These are phyloP conservation scores for Lamellibrachia luymesi DNA, from an alignment of 1,140 invertebrate genomes.

Conservation along the genomic window DNA sequence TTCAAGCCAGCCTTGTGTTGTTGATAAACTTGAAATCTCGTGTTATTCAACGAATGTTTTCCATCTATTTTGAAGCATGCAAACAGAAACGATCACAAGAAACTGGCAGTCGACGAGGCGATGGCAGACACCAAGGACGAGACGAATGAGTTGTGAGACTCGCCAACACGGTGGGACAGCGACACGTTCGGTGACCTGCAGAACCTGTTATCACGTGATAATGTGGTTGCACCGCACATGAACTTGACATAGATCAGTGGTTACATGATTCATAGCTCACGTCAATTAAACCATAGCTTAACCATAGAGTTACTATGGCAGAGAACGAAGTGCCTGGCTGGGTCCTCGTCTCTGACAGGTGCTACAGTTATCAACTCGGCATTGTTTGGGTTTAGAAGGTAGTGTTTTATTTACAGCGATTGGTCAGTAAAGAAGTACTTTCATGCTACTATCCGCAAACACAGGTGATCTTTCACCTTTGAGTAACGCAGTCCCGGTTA, in stretches of 20 bases:
- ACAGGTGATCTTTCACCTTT: background rate
- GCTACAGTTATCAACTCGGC: background rate
- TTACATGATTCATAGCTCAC: background rate
- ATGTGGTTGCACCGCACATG: background rate
- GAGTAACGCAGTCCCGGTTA: background rate
- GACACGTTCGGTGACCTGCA: background rate
- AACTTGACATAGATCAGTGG: background rate
- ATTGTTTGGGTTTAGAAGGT: background rate
- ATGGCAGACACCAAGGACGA: background rate
- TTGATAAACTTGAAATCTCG: too few species aligned
- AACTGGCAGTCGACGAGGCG: background rate
- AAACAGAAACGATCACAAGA: background rate
- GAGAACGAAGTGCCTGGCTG: background rate
- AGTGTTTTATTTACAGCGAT: background rate
- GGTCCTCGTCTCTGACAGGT: background rate
- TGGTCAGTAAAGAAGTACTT: background rate
- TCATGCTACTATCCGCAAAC: background rate
- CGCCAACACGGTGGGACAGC: background rate
- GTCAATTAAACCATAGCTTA: background rate
- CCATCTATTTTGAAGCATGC: background rate
- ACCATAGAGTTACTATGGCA: background rate
- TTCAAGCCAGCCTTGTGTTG: too few species aligned
- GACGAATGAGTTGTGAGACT: background rate
- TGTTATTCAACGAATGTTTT: background rate
- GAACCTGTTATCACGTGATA: background rate